Evolutionary conservation across 2,888 invertebrate species (phyloP).

Genomic region (Sphinx pinastri): DNA sequence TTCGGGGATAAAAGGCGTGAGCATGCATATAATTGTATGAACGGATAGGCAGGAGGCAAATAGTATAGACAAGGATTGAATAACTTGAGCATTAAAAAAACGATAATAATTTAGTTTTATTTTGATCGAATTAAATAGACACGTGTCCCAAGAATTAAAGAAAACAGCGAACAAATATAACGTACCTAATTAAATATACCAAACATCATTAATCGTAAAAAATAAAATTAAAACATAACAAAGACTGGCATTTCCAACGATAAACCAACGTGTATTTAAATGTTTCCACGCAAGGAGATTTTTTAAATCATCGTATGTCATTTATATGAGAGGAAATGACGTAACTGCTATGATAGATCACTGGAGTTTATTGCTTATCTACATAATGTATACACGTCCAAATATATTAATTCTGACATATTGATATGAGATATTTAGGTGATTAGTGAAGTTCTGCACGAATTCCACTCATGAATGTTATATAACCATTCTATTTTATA

Average conservation of each 20-base stretch:
- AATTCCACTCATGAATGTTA: slow-evolving; percentile 11
- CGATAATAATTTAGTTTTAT: too few relatives aligned
- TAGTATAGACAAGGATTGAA: too few relatives aligned
- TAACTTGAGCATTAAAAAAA: too few relatives aligned
- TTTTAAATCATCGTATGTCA: slow-evolving; percentile 19
- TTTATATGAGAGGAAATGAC: slow-evolving; percentile 22
- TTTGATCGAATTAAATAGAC: too few relatives aligned
- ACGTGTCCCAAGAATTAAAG: too few relatives aligned
- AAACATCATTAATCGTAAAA: not conserved
- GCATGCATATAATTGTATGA: too few relatives aligned
- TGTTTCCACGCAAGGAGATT: slow-evolving; percentile 14
- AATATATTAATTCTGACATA: slow-evolving; percentile 24
- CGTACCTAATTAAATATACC: not conserved
- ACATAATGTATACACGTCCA: slow-evolving; percentile 17
- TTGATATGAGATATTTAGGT: slow-evolving; percentile 15
- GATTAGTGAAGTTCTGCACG: slow-evolving; percentile 7
- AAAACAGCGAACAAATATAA: not conserved
- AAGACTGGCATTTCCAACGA: slow-evolving; percentile 15
- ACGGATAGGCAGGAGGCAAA: too few relatives aligned
- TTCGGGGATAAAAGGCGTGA: too few relatives aligned
- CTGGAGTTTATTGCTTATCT: slow-evolving; percentile 23
- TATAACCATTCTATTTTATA: not conserved
- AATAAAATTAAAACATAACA: slow-evolving; percentile 9
- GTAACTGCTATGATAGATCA: slow-evolving; percentile 20
- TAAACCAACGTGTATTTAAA: slow-evolving; percentile 7